phyloP scores from a whole-genome alignment of 92 coral and sea anemone species.

The Heliopora coerulea region DNA sequence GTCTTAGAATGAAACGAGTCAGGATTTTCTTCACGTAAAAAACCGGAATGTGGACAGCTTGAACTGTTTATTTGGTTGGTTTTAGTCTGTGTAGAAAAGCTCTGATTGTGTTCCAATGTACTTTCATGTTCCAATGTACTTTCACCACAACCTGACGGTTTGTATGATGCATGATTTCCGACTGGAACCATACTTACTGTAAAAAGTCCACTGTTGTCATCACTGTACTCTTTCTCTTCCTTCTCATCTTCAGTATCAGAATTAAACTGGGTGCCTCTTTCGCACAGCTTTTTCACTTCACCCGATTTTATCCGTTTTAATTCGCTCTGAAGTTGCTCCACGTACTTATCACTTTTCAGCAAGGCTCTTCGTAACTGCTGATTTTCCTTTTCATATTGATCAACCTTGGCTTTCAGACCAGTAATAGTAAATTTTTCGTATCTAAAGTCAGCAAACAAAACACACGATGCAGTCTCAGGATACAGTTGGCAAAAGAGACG shows the following conservation, averaged over 20 bases:
- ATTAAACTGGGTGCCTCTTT: slow-evolving; percentile 50
- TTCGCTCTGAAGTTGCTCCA: slow-evolving; percentile 67
- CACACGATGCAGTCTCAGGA: too few relatives aligned
- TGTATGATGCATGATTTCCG: neutral
- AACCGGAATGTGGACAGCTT: neutral
- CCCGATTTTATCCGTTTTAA: slow-evolving; percentile 2
- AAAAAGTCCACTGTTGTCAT: neutral
- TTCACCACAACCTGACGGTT: slow-evolving; percentile 1
- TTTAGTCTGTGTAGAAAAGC: neutral
- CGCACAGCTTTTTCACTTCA: neutral
- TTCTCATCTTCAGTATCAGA: slow-evolving; percentile 50
- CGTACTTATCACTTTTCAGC: slow-evolving; percentile 72
- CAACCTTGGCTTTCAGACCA: slow-evolving; percentile 85
- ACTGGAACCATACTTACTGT: neutral
- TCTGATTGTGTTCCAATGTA: neutral
- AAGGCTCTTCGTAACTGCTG: slow-evolving; percentile 85
- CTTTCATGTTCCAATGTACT: neutral
- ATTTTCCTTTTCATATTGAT: slow-evolving; percentile 90
- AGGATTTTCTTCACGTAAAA: neutral
- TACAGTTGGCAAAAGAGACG: too few relatives aligned
- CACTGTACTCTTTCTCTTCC: slow-evolving; percentile 14
- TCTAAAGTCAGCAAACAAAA: slow-evolving; percentile 37
- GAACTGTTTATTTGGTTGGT: neutral
- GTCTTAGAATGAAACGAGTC: neutral
- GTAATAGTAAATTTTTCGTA: slow-evolving; percentile 87